Base-by-base conservation (phyloP, 2,888 invertebrate species). In the Silvanus unidentatus region DNA sequence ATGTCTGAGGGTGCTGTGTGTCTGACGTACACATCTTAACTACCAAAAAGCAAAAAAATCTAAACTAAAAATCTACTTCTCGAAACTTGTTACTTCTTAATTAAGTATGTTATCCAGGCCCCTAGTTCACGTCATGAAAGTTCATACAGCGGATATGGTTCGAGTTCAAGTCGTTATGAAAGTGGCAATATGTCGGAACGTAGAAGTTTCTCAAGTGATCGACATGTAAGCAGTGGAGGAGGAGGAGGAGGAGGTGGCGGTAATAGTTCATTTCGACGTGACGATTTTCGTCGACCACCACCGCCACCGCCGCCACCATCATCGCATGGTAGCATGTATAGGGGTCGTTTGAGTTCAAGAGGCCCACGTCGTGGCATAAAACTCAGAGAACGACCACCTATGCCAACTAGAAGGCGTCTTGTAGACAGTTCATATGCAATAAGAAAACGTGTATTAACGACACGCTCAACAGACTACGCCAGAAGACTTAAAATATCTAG, bases 401-500 rank as follows among this genome's bases (percentile, higher is more conserved):
- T 76, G 77, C 63, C 72, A 32, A 74, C 73, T 61, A 67, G 74
- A 49, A 68, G 79, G 68, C 77, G 78, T 65, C 70, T 78, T 55
- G 72, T 77, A 58, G 76, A 75, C 45, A 77, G 70, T 71, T 76
- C 79, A 57, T 79, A 78, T 65, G 72, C 74, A 43, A 72, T 77
- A 55, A 75, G 78, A 65, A 75, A 77, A 57, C 75, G 79, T 57
- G 73, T 75, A 59, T 60, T 66, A 46, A 45, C 66, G 40, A 55
- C 60, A 48, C 61, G 66, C 50, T 52, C 68, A 39, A 55, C 65
- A 53, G 72, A 72, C 58, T 69, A 60, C 66, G 55, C 64, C 51
- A 68, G 71, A 64, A 71, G 68, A 56, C 63, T 72, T 52, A 72
- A 68, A 64, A 64, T 72, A 49, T 63, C 68, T 53, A 71, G 66